Evolutionary conservation across 2,797 vertebrate genomes (phyloP), one percentile per base, ranked within the genome.

Genomic region (Notamacropus eugenii): DNA sequence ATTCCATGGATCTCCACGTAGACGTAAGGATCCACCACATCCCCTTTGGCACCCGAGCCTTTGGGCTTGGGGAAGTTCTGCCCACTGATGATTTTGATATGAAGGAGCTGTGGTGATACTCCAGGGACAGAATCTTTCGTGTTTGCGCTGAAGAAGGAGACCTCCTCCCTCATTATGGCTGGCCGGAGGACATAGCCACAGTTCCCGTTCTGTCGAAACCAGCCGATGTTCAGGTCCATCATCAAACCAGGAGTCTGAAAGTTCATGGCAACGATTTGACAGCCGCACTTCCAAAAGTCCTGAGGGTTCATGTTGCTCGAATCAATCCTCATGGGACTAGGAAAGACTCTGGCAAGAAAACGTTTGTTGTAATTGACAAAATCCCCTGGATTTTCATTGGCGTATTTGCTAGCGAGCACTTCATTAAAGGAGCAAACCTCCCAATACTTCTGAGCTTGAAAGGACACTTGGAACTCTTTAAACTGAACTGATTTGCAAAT

Each of bases 251-350:
- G 99, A 0, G 99, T 99, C 96, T 99, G 99, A 97, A 99, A 99
- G 99, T 99, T 99, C 99, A 99, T 99, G 55, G 99, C 99, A 94
- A 99, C 99, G 56, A 99, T 99, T 97, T 99, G 99, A 98, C 99
- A 99, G 90, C 99, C 99, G 46, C 99, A 99, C 96, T 99, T 99
- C 99, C 99, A 99, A 97, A 99, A 99, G 97, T 99, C 99, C 98
- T 99, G 99, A 87, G 99, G 99, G 97, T 99, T 99, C 99, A 99
- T 99, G 98, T 99, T 99, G 98, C 99, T 99, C 0, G 99, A 99
- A 98, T 99, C 99, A 29, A 99, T 99, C 96, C 99, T 98, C 99
- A 99, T 99, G 0, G 99, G 99, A 96, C 99, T 99, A 0, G 99
- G 99, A 93, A 99, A 99, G 95, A 99, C 99, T 27, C 99, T 98